These are phyloP conservation scores for Grallaria varia DNA, from an alignment of 2,113 vertebrate species.

Conservation along the genomic window DNA sequence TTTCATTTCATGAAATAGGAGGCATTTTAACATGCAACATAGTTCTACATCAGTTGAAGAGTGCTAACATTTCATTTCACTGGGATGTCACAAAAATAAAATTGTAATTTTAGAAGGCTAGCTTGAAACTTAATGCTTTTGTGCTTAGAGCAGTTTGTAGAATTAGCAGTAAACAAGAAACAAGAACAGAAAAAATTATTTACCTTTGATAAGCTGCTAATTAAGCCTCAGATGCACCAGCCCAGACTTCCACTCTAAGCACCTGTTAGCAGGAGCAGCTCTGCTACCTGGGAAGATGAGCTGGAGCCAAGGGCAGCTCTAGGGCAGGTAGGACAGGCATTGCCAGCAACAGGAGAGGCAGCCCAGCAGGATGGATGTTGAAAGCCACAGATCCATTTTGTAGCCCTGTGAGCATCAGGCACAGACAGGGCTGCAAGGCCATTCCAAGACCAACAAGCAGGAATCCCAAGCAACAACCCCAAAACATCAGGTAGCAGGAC, in stretches of 20 bases:
- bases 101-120: not conserved
- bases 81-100: not conserved
- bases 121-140: not conserved
- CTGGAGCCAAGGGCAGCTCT: not conserved
- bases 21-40: not conserved
- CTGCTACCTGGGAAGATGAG: not conserved
- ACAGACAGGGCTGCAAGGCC: not conserved
- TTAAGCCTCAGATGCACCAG: not conserved
- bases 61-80: not conserved
- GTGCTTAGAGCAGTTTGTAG: not conserved
- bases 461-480: not conserved
- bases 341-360: not conserved
- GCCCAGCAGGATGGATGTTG: not conserved
- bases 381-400: not conserved
- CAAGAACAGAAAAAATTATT: not conserved
- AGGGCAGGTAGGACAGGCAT: not conserved
- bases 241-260: not conserved
- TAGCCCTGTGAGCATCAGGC: not conserved
- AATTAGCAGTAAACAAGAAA: not conserved
- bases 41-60: not conserved
- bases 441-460: rapidly evolving
- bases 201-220: not conserved
- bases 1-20: not conserved
- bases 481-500: not conserved
- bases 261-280: not conserved